Evolutionary conservation across 2,888 invertebrate species (phyloP).

Genomic region (Aphidoletes aphidimyza): DNA sequence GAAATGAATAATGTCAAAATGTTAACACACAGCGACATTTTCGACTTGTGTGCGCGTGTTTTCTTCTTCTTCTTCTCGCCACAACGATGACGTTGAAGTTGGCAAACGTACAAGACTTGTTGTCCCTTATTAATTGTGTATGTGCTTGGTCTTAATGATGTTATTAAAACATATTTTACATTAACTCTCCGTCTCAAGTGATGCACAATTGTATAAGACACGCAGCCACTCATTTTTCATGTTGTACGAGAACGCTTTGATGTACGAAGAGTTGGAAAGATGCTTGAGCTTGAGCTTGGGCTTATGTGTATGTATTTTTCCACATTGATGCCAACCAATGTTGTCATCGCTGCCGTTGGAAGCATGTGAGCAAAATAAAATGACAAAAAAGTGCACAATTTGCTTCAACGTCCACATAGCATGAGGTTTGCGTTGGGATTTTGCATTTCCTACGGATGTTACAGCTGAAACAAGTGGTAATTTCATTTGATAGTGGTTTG

Average conservation of each 20-base stretch:
- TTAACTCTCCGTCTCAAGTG: conserved; percentile 37
- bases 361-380: not conserved
- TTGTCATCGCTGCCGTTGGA: not conserved
- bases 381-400: too few species aligned
- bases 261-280: not conserved
- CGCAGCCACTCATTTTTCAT: not conserved
- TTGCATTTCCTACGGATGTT: not conserved
- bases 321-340: not conserved
- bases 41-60: too few species aligned
- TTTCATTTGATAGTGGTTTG: conserved; percentile 28
- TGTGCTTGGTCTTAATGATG: not conserved
- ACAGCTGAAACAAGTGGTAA: conserved; percentile 10
- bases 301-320: too few species aligned
- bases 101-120: not conserved
- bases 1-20: not conserved
- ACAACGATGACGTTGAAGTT: not conserved
- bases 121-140: not conserved
- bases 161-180: not conserved
- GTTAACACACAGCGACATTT: not conserved
- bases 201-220: not conserved
- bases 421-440: not conserved
- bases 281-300: not conserved
- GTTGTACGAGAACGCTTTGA: not conserved
- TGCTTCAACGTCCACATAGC: not conserved
- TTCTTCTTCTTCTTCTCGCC: too few species aligned